phyloP scores from a whole-genome alignment of 2,797 vertebrate species.

The Bovichtus diacanthus region DNA sequence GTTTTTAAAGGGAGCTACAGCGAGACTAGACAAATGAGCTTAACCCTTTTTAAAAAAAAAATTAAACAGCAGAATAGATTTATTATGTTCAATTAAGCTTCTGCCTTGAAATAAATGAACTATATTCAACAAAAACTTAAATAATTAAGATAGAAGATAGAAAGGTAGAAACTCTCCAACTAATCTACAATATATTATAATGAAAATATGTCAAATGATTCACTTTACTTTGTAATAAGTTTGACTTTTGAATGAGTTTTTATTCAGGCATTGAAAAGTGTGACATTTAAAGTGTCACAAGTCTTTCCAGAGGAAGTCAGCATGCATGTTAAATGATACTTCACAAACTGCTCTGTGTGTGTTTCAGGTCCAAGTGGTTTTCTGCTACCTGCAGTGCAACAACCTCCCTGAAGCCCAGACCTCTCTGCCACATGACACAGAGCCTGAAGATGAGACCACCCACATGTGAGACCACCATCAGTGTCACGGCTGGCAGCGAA shows the following conservation, averaged over 20 bases:
- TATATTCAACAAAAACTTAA: not conserved
- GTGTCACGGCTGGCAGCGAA: constrained; percentile 3
- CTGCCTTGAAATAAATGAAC: not conserved
- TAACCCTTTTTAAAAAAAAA: not conserved
- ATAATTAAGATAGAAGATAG: not conserved
- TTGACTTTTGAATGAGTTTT: not conserved
- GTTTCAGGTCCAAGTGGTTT: constrained; percentile 83
- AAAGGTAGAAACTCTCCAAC: not conserved
- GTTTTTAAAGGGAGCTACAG: not conserved
- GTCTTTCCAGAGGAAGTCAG: not conserved
- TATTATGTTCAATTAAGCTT: not conserved
- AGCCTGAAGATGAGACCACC: constrained; percentile 77
- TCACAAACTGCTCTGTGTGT: constrained; percentile 1
- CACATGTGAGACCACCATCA: constrained; percentile 73
- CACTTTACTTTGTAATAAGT: not conserved
- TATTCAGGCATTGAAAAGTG: not conserved
- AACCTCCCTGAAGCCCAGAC: constrained; percentile 79
- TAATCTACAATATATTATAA: not conserved
- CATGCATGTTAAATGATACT: not conserved
- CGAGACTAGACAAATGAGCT: not conserved
- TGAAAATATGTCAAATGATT: not conserved
- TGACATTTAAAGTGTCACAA: no score
- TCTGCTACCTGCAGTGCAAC: constrained; percentile 81
- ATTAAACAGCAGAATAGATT: not conserved
- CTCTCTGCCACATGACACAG: constrained; percentile 70